phyloP scores from a whole-genome alignment of 2,888 invertebrate species.

The Drosophila gaucha region DNA sequence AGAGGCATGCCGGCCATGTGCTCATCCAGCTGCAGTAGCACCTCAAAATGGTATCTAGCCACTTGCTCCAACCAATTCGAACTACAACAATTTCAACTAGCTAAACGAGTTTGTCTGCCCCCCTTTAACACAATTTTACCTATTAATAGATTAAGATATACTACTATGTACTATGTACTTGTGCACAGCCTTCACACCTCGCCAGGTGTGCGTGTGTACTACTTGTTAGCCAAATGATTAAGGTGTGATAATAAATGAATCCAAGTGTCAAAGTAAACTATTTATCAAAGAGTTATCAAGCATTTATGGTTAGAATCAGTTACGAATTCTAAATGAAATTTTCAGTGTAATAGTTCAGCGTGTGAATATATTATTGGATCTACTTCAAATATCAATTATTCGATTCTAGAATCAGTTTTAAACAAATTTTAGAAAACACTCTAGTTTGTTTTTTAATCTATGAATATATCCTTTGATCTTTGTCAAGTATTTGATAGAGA shows the following conservation, averaged over 20 bases:
- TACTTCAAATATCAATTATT: too few relatives aligned
- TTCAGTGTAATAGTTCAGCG: too few relatives aligned
- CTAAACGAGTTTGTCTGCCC: conserved; percentile 26
- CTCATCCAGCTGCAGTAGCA: conserved; percentile 40
- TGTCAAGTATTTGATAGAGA: too few relatives aligned
- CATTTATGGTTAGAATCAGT: not conserved
- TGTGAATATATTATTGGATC: too few relatives aligned
- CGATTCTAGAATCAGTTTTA: too few relatives aligned
- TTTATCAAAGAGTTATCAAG: not conserved
- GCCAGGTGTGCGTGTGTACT: not conserved
- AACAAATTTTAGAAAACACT: too few relatives aligned
- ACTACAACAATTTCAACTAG: conserved; percentile 21
- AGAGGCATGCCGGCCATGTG: conserved; percentile 51
- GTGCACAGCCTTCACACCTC: not conserved
- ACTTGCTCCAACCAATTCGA: conserved; percentile 33
- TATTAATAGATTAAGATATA: conserved; percentile 12
- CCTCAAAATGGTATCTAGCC: conserved; percentile 14
- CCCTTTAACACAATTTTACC: conserved; percentile 8
- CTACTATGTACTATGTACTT: conserved; percentile 2
- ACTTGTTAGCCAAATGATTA: conserved; percentile 26
- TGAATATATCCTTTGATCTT: too few relatives aligned
- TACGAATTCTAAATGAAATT: not conserved
- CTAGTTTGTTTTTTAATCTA: too few relatives aligned
- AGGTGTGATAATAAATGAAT: conserved; percentile 69
- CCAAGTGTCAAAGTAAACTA: conserved; percentile 16